Conservation (phyloP, 2,888 invertebrate genomes). For the Chirona hameri region DNA sequence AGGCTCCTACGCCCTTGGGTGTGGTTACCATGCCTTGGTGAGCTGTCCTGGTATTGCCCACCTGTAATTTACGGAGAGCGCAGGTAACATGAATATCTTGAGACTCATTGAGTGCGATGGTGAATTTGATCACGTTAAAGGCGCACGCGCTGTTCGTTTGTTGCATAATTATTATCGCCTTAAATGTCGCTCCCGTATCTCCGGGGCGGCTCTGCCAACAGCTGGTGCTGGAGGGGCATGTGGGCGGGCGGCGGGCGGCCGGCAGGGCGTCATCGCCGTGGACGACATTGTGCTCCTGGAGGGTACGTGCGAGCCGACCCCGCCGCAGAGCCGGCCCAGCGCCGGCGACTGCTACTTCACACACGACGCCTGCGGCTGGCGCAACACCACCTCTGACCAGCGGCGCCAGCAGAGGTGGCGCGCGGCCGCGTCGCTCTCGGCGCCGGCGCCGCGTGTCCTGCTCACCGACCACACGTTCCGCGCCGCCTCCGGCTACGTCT, state of each 20-base stretch:
- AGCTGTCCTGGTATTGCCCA: too few species aligned
- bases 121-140: too few species aligned
- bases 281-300: slow-evolving; percentile 57
- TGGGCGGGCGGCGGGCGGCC: slow-evolving; percentile 53
- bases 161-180: neutral
- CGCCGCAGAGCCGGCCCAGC: slow-evolving; percentile 50
- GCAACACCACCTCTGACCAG: slow-evolving; percentile 48
- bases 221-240: slow-evolving; percentile 53
- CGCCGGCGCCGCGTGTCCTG: slow-evolving; percentile 55
- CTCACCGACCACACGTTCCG: slow-evolving; percentile 58
- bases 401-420: slow-evolving; percentile 52
- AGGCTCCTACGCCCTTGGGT: too few species aligned
- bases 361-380: slow-evolving; percentile 56
- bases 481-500: slow-evolving; percentile 56
- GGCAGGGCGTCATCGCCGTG: slow-evolving; percentile 56
- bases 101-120: too few species aligned
- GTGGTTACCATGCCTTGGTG: too few species aligned
- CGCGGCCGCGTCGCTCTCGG: slow-evolving; percentile 53
- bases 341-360: slow-evolving; percentile 57
- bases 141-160: neutral
- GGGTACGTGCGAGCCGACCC: slow-evolving; percentile 52
- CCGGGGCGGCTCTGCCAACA: neutral
- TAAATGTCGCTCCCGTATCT: too few species aligned
- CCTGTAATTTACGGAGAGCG: too few species aligned
- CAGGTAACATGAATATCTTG: too few species aligned